Base-by-base conservation (phyloP, 2,888 invertebrate species). In the Anagyrus pseudococci region DNA sequence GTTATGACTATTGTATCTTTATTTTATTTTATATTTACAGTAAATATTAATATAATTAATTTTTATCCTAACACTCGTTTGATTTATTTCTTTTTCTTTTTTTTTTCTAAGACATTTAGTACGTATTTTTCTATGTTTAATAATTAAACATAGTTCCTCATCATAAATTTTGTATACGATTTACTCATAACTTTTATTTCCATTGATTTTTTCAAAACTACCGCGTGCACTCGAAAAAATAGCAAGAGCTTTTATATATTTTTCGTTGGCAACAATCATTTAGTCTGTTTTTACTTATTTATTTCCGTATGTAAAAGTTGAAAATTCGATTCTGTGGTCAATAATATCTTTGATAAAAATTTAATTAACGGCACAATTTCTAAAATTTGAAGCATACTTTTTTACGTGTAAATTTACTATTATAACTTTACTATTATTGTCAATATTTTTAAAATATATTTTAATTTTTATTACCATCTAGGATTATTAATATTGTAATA, bases 241-340 rank as follows among this genome's bases (percentile, higher is more conserved):
- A n/a, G n/a, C n/a, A n/a, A n/a, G n/a, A n/a, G n/a, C n/a, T n/a
- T n/a, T n/a, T n/a, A n/a, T n/a, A n/a, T n/a, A n/a, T n/a, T n/a
- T n/a, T n/a, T n/a, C n/a, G 53, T 29, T 46, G 41, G 43, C 47
- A 33, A 22, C 43, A 33, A 41, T 52, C 52, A 50, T 58, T 63
- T 52, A 59, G 22, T 41, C 26, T 62, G 54, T 58, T 59, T 64
- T 52, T 64, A 64, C 57, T 57, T 64, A 64, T 64, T 60, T 64
- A 64, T 60, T 60, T 17, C 25, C 19, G 4, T n/a, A 61, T 25
- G 29, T 40, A n/a, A n/a, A n/a, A n/a, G n/a, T n/a, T n/a, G n/a
- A 23, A 48, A 25, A 40, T n/a, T 23, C 25, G 49, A 37, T 41
- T 19, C 29, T 29, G 10, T 56, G 41, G 57, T 29, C 44, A 55